phyloP scores from a whole-genome alignment of 2,797 vertebrate genomes.

The Urosaurus nigricauda region DNA sequence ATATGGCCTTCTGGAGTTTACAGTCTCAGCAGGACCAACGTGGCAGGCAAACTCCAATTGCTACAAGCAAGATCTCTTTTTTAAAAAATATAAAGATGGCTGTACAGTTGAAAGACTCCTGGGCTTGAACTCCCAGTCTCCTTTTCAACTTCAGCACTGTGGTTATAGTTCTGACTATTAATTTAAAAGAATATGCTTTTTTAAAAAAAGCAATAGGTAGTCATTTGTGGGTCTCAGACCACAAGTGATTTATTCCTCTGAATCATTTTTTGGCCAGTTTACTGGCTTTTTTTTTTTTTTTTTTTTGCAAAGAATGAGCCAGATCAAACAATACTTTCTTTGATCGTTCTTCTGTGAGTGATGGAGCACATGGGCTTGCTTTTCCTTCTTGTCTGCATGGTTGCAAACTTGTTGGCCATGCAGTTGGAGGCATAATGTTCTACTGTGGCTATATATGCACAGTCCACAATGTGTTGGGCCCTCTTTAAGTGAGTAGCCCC shows the following conservation, averaged over 20 bases:
- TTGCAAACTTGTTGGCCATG: neutral
- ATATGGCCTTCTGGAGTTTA: slow-evolving; percentile 19
- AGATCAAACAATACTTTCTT: neutral
- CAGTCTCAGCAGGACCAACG: neutral
- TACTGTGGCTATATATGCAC: too few species aligned
- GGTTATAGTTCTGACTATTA: slow-evolving; percentile 47
- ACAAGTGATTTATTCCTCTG: neutral
- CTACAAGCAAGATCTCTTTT: neutral
- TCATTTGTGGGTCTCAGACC: neutral
- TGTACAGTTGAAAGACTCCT: neutral
- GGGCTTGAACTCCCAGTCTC: neutral
- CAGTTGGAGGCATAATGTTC: too few species aligned
- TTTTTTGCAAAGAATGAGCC: neutral
- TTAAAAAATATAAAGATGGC: neutral
- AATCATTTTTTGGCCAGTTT: neutral
- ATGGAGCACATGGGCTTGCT: neutral
- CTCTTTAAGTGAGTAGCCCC: too few species aligned
- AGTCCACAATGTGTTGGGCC: too few species aligned
- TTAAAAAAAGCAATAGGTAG: neutral
- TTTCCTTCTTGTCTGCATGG: neutral
- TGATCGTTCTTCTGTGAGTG: neutral
- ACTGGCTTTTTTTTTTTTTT: neutral
- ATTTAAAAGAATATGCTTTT: neutral
- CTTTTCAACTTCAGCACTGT: slow-evolving; percentile 34
- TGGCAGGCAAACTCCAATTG: neutral